phyloP scores from a whole-genome alignment of 1,140 invertebrate species.

The Drosophila orena region DNA sequence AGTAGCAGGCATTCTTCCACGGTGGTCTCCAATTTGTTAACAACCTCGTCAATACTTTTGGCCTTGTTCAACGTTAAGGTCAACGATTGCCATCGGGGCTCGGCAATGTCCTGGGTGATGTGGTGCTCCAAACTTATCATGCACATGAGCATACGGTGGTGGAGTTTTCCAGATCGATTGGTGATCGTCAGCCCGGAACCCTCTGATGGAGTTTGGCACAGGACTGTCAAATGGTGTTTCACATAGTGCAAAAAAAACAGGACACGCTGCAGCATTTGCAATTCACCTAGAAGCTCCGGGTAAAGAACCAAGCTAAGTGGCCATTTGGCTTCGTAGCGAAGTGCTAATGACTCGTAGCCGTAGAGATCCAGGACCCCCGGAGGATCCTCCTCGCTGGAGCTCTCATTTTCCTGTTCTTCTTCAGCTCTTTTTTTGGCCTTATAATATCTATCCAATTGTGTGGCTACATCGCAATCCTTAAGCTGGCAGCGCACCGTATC shows the following conservation, averaged over 20 bases:
- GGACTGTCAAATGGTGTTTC: constrained; percentile 15
- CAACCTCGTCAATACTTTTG: constrained; percentile 45
- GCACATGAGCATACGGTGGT: constrained; percentile 36
- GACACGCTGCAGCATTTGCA: constrained; percentile 62
- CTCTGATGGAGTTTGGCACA: constrained; percentile 14
- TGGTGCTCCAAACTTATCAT: constrained; percentile 58
- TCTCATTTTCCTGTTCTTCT: not conserved
- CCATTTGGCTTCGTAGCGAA: constrained; percentile 58
- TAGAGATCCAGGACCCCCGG: constrained; percentile 9
- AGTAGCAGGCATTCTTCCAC: constrained; percentile 32
- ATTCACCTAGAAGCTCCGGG: constrained; percentile 28
- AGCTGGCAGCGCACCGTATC: constrained; percentile 48
- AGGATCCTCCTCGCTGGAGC: not conserved
- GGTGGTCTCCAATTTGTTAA: constrained; percentile 24
- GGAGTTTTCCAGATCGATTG: not conserved
- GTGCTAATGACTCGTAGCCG: constrained; percentile 49
- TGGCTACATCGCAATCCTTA: constrained; percentile 32
- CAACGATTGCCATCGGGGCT: constrained; percentile 45
- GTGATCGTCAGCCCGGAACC: not conserved
- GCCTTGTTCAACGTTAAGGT: constrained; percentile 6
- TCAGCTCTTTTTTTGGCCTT: not conserved
- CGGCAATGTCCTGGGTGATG: constrained; percentile 43
- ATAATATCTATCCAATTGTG: constrained; percentile 23
- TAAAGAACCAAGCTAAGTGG: constrained; percentile 58
- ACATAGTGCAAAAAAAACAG: constrained; percentile 57